Conservation (phyloP, 1,140 invertebrate species). For the Ylistrum balloti region DNA sequence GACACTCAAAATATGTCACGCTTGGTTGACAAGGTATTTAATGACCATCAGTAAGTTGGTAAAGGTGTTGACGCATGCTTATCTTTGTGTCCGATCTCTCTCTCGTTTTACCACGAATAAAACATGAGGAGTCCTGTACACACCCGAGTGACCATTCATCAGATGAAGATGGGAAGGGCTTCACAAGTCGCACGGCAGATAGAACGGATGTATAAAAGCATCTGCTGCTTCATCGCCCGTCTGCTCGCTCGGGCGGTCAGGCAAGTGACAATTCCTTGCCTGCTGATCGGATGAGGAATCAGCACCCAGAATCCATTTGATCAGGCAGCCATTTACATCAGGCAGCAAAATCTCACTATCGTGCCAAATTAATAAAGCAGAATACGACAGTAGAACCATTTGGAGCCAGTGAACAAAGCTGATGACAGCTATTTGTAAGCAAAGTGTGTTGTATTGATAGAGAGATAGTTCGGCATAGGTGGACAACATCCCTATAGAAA, state of each 20-base stretch:
- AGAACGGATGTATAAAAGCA: slow-evolving; percentile 17
- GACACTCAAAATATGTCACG: not conserved
- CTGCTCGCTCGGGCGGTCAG: slow-evolving; percentile 35
- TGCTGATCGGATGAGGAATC: slow-evolving; percentile 31
- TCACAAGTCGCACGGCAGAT: not conserved
- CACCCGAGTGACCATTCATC: slow-evolving; percentile 40
- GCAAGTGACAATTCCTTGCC: slow-evolving; percentile 37
- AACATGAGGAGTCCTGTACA: not conserved
- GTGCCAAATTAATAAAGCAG: slow-evolving; percentile 34
- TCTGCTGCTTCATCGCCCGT: slow-evolving; percentile 12
- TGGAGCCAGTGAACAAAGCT: slow-evolving; percentile 30
- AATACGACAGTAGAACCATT: not conserved
- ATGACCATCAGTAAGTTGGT: slow-evolving; percentile 17
- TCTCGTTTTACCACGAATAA: not conserved
- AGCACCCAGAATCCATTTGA: slow-evolving; percentile 21
- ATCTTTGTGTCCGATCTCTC: not conserved
- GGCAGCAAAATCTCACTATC: slow-evolving; percentile 33
- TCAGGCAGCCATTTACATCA: slow-evolving; percentile 37
- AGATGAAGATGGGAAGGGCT: slow-evolving; percentile 28
- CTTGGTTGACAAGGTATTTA: slow-evolving; percentile 13
- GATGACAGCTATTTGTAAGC: slow-evolving; percentile 38
- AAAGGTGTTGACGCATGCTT: not conserved
- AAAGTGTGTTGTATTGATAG: slow-evolving; percentile 39
- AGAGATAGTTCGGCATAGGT: not conserved
- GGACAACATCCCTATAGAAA: not conserved